These are phyloP conservation scores for Cetoscarus ocellatus DNA, from an alignment of 2,797 vertebrate species.

Conservation along the genomic window DNA sequence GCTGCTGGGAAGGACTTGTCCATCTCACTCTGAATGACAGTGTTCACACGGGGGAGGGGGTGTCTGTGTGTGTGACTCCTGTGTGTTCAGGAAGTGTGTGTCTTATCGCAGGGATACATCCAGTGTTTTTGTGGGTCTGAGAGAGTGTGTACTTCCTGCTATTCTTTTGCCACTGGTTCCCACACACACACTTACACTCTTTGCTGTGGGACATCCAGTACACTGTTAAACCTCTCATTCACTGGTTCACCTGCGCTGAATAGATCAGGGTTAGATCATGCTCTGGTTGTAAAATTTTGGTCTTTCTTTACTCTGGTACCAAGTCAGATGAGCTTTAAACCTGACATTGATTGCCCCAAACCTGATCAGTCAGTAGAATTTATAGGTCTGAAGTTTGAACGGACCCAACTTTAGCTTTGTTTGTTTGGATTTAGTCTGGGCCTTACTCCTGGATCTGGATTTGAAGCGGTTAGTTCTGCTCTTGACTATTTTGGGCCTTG, in stretches of 20 bases:
- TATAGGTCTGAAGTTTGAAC: background rate
- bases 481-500: background rate
- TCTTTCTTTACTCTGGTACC: background rate
- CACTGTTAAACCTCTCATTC: background rate
- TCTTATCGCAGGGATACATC: slow-evolving; percentile 90
- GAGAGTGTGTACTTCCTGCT: slow-evolving; percentile 89
- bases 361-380: background rate
- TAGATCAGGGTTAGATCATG: background rate
- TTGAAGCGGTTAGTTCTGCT: background rate
- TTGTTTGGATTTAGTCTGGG: background rate
- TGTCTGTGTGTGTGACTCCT: slow-evolving; percentile 19
- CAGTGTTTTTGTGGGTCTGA: slow-evolving; percentile 68
- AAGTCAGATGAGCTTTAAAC: background rate
- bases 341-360: background rate
- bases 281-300: background rate
- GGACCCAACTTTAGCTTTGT: background rate
- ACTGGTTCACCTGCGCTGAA: background rate
- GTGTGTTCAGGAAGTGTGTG: slow-evolving; percentile 58
- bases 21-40: background rate
- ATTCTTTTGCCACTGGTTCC: slow-evolving; percentile 88
- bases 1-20: background rate
- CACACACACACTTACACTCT: slow-evolving; percentile 27
- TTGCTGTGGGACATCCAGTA: background rate
- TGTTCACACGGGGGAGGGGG: slow-evolving; percentile 15
- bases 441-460: background rate